Evolutionary conservation across 1,140 invertebrate species (phyloP).

Genomic region (Cherax destructor): DNA sequence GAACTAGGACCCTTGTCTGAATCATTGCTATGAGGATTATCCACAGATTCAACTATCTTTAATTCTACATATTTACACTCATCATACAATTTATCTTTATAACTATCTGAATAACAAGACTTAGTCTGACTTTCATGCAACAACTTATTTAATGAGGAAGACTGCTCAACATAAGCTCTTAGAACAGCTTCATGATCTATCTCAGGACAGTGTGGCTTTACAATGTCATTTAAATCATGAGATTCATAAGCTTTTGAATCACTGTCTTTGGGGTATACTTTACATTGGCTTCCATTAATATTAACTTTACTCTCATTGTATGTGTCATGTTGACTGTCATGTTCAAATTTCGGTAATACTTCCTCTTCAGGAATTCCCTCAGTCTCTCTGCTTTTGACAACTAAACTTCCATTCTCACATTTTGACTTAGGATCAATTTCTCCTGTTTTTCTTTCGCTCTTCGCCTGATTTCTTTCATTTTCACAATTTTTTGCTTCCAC

Average conservation of each 20-base stretch:
- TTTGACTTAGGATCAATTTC: not conserved
- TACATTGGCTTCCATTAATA: not conserved
- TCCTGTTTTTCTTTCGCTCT: not conserved
- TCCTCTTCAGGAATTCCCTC: not conserved
- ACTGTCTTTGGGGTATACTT: not conserved
- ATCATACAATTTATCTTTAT: not conserved
- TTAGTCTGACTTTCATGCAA: not conserved
- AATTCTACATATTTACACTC: slow-evolving; percentile 27
- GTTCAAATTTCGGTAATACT: not conserved
- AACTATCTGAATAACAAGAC: not conserved
- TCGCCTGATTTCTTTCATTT: not conserved
- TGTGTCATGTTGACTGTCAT: not conserved
- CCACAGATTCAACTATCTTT: slow-evolving; percentile 47
- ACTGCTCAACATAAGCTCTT: slow-evolving; percentile 33
- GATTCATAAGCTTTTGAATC: not conserved
- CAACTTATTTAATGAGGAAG: not conserved
- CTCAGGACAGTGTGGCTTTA: not conserved
- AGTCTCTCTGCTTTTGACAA: not conserved
- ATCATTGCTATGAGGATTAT: not conserved
- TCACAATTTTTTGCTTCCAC: not conserved
- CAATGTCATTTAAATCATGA: not conserved
- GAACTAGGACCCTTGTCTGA: not conserved
- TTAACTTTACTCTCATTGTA: not conserved
- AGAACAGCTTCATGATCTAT: slow-evolving; percentile 40
- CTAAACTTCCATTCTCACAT: not conserved